Conservation (phyloP, 2,113 vertebrate genomes). For the Scartelaos histophorus region DNA sequence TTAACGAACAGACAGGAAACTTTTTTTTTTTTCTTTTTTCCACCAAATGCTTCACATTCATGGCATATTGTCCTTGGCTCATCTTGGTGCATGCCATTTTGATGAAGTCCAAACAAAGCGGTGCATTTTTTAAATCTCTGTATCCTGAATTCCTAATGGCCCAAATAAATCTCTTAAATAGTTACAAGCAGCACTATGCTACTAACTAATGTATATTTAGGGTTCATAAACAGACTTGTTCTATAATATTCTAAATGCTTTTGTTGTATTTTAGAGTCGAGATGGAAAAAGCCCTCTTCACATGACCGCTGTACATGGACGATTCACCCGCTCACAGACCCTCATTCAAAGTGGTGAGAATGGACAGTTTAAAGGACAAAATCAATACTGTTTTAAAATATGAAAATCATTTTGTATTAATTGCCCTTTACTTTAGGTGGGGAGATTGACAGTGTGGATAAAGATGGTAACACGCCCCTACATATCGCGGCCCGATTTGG, state of each 20-base stretch:
- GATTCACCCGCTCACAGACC: slow-evolving; percentile 93
- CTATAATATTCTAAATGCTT: not conserved
- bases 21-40: not conserved
- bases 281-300: slow-evolving; percentile 96
- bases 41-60: not conserved
- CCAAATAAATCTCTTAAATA: not conserved
- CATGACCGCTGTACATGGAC: slow-evolving; percentile 94
- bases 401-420: not conserved
- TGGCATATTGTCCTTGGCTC: not conserved
- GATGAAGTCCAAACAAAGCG: not conserved
- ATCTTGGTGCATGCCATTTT: not conserved
- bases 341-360: slow-evolving; percentile 94
- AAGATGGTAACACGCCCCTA: slow-evolving; percentile 95
- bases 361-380: not conserved
- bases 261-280: slow-evolving; percentile 81
- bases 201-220: not conserved
- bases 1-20: not conserved
- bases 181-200: not conserved
- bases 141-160: not conserved
- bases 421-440: slow-evolving; percentile 74
- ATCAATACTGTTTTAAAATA: not conserved
- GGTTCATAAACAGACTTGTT: not conserved
- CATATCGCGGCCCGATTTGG: slow-evolving; percentile 93
- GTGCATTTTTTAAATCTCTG: not conserved
- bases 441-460: slow-evolving; percentile 94